Percentiles rank a stretch among this genome's conserved stretches.
Conservation (phyloP, 1,140 invertebrate genomes). For the Cotesia glomerata region DNA sequence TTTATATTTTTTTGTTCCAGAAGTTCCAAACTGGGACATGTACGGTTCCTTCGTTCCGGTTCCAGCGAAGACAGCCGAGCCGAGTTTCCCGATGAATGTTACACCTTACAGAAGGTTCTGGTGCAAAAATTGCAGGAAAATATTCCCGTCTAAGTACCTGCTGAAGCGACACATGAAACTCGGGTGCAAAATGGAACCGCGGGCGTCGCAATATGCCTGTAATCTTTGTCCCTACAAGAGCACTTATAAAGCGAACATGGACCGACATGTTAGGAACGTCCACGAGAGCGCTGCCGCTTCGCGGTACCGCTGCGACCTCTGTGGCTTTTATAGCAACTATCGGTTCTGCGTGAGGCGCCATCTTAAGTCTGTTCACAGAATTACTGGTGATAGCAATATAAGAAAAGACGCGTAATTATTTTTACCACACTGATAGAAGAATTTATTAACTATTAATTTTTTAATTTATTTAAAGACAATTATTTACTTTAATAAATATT, state of each 20-base stretch:
- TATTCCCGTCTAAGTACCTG: conserved; percentile 42
- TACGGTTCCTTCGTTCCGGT: neutral
- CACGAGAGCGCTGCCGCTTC: conserved; percentile 39
- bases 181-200: conserved; percentile 62
- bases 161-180: conserved; percentile 61
- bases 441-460: too few species aligned
- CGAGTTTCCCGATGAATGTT: neutral
- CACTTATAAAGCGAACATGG: conserved; percentile 56
- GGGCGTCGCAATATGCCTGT: conserved; percentile 60
- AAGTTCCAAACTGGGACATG: too few species aligned
- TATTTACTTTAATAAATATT: too few species aligned
- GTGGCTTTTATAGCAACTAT: conserved; percentile 51
- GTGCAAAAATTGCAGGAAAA: neutral
- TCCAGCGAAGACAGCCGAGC: neutral
- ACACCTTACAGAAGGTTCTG: neutral
- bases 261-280: conserved; percentile 51
- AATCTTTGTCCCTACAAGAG: conserved; percentile 59
- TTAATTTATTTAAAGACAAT: too few species aligned
- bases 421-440: too few species aligned
- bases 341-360: conserved; percentile 39
- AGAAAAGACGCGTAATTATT: neutral
- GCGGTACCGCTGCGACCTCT: conserved; percentile 54
- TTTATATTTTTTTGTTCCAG: too few species aligned
- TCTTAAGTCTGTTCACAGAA: conserved; percentile 19
- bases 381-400: neutral